Evolutionary conservation across 2,888 invertebrate genomes (phyloP), one percentile per base, ranked within the genome.

Genomic region (Odontocolon sp.): DNA sequence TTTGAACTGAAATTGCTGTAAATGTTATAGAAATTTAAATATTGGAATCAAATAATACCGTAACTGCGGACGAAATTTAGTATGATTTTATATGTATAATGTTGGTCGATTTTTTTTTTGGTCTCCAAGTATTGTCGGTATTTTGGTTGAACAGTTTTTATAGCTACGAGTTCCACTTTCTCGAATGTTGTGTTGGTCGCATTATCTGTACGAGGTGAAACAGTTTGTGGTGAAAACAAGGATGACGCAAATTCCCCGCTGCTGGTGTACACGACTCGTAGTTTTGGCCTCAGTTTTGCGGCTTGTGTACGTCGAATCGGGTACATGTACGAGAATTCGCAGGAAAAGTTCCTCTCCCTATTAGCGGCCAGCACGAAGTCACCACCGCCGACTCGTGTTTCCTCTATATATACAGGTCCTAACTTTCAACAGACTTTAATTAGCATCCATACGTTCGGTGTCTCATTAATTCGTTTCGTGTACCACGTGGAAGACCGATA

Each of bases 361-460:
- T 75, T 64, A 64, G 54, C 52, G 64, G 16, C 36, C 57, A 28
- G 52, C 59, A 64, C 64, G 75, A 31, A 40, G 52, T 52, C 57
- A 36, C 66, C 40, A 28, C 31, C 64, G 21, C 5, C 16, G 47
- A 16, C 36, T 42, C 14, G 33, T 26, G 4, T 50, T 14, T 21
- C 11, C 42, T 5, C 23, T 38, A 21, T 28, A 38, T 38, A 52
- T 31, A 40, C 9, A 26, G 11, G 38, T 31, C 38, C 57, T 31
- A 77, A 77, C 73, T 79, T 77, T 77, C 47, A 56, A 59, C 63
- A 61, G 54, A 75, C 76, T 73, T 77, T 79, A 79, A 80, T 80
- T 79, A 79, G 73, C 73, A 72, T 70, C 66, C 61, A 75, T 56
- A 67, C 50, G 57, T 50, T 33, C 76, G 63, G 64, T 72, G 64